Percentiles rank a stretch among this genome's conserved stretches.
phyloP scores from a whole-genome alignment of 1,140 invertebrate species.

The Apis dorsata region DNA sequence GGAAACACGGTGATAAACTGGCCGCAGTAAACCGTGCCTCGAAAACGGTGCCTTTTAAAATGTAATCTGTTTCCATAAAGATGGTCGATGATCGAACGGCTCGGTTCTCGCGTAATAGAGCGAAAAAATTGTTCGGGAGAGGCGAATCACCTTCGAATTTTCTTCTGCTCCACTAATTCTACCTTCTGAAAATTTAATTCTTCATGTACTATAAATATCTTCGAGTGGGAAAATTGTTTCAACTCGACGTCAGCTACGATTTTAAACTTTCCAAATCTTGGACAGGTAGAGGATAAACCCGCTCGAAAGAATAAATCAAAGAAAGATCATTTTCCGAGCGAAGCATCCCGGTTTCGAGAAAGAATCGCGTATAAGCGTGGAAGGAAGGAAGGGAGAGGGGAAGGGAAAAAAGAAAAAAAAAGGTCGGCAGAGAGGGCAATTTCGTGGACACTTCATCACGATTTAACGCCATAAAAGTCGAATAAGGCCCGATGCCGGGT shows the following conservation, averaged over 20 bases:
- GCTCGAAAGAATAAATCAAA: background rate
- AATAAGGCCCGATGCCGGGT: slow-evolving; percentile 64
- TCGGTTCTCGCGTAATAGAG: background rate
- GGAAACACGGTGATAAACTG: slow-evolving; percentile 33
- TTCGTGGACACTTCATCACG: slow-evolving; percentile 64
- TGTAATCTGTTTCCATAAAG: slow-evolving; percentile 12
- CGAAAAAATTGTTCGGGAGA: too few species aligned
- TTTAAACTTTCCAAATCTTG: too few species aligned
- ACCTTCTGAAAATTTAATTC: too few species aligned
- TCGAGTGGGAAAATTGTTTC: too few species aligned
- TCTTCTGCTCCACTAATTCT: too few species aligned
- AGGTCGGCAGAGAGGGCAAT: slow-evolving; percentile 36
- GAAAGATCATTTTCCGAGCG: background rate
- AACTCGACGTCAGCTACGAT: too few species aligned
- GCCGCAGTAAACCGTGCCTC: background rate
- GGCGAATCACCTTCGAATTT: too few species aligned
- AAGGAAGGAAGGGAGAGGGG: slow-evolving; percentile 4
- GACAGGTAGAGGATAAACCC: background rate
- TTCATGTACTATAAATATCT: too few species aligned
- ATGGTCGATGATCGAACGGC: background rate
- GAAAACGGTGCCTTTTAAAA: slow-evolving; percentile 5
- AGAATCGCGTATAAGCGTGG: slow-evolving; percentile 1
- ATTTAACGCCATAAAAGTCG: slow-evolving; percentile 70
- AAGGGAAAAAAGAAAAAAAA: background rate
- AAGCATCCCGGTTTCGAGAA: background rate